These are phyloP conservation scores for Nycticebus coucang DNA, from an alignment of 2,113 vertebrate species.

Conservation along the genomic window DNA sequence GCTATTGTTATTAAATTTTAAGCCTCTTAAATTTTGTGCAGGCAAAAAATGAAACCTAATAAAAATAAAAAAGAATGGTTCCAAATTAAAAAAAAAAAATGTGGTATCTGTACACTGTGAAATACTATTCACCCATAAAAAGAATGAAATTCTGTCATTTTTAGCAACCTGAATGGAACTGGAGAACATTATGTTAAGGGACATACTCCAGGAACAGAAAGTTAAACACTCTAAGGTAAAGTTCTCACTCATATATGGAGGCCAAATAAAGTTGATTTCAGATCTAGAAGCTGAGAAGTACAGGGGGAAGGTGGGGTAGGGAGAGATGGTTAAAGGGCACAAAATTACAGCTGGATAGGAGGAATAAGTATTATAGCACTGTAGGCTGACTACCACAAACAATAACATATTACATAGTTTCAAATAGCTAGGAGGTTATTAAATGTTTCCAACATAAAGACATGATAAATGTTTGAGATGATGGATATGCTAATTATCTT, in stretches of 20 bases:
- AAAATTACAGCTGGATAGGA: neutral
- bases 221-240: neutral
- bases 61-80: too few species aligned
- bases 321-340: neutral
- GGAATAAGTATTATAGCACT: neutral
- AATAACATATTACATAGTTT: neutral
- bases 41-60: too few species aligned
- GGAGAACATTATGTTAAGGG: neutral
- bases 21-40: too few species aligned
- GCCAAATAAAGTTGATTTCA: neutral
- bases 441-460: neutral
- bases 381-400: neutral
- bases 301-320: neutral
- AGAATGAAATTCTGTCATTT: neutral
- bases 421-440: neutral
- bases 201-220: neutral
- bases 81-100: neutral
- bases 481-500: neutral
- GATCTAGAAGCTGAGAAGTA: neutral
- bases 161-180: neutral
- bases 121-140: neutral
- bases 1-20: too few species aligned
- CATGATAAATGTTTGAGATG: neutral
- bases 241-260: neutral
- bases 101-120: neutral